Conservation (phyloP, 2,797 vertebrate species). For the Oreochromis mossambicus region DNA sequence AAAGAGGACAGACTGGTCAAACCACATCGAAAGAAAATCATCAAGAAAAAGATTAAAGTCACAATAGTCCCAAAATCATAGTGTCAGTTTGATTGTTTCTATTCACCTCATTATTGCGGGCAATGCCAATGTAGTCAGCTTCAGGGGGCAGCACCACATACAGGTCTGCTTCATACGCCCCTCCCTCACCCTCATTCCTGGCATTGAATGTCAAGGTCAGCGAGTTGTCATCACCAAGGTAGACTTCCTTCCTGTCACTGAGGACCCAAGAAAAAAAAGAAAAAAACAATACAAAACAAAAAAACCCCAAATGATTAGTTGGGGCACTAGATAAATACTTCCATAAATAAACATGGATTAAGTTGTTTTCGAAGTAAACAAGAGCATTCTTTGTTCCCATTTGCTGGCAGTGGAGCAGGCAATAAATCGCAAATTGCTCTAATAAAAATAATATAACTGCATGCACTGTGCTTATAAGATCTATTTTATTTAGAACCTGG, state of each 20-base stretch:
- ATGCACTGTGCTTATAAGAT: background rate
- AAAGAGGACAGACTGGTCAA: background rate
- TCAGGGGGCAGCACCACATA: conserved; percentile 86
- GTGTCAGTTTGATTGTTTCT: background rate
- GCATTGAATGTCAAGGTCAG: conserved; percentile 86
- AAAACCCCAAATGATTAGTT: background rate
- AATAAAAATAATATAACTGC: background rate
- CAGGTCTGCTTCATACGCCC: conserved; percentile 91
- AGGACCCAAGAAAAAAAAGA: background rate
- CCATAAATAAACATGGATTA: background rate
- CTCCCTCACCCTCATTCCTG: conserved; percentile 87
- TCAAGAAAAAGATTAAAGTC: background rate
- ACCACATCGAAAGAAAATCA: background rate
- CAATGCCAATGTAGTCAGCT: conserved; percentile 88
- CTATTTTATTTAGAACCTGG: background rate
- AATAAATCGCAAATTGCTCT: background rate
- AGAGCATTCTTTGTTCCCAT: background rate
- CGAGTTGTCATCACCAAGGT: conserved; percentile 86
- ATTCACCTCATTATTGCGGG: conserved; percentile 86
- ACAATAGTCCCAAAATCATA: background rate
- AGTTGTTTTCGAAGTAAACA: background rate
- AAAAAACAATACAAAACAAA: background rate
- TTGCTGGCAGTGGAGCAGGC: background rate
- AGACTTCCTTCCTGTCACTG: conserved; percentile 83
- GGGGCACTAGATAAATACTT: background rate